These are phyloP conservation scores for Stigmatopora nigra DNA, from an alignment of 2,113 vertebrate genomes.

Conservation along the genomic window DNA sequence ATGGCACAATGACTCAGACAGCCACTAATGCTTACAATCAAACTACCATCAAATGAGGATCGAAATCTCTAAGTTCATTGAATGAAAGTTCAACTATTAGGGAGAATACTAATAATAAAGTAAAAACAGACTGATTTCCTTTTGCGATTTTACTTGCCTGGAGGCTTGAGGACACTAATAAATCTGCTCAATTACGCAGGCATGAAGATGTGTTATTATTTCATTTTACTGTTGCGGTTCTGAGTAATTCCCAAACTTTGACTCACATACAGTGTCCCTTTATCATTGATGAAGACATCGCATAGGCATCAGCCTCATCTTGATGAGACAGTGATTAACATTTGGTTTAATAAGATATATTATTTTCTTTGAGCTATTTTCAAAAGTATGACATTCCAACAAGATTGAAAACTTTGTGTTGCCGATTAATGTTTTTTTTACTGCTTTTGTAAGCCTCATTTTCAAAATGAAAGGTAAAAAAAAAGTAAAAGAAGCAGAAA, in stretches of 20 bases:
- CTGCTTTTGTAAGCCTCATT: not conserved
- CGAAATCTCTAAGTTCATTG: too few relatives aligned
- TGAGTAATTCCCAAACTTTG: constrained; percentile 26
- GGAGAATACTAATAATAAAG: not conserved
- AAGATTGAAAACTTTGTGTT: constrained; percentile 9
- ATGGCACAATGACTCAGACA: too few relatives aligned
- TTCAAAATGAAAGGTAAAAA: not conserved
- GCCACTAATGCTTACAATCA: too few relatives aligned
- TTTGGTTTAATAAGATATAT: constrained; percentile 20
- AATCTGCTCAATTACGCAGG: constrained; percentile 11
- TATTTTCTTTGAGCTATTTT: constrained; percentile 31
- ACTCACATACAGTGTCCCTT: constrained; percentile 22
- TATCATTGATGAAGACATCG: constrained; percentile 33
- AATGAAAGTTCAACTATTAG: not conserved
- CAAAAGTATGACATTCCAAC: constrained; percentile 22
- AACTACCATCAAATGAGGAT: too few relatives aligned
- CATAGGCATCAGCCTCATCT: constrained; percentile 52
- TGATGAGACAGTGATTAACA: constrained; percentile 36
- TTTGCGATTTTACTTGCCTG: not conserved
- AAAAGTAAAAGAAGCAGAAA: too few relatives aligned
- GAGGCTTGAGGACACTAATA: constrained; percentile 19
- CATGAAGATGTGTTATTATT: constrained; percentile 18
- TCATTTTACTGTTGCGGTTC: constrained; percentile 30
- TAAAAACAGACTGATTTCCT: not conserved
- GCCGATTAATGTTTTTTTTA: constrained; percentile 7